Base-by-base conservation (phyloP, 2,797 vertebrate species). In the Neopelma chrysocephalum region DNA sequence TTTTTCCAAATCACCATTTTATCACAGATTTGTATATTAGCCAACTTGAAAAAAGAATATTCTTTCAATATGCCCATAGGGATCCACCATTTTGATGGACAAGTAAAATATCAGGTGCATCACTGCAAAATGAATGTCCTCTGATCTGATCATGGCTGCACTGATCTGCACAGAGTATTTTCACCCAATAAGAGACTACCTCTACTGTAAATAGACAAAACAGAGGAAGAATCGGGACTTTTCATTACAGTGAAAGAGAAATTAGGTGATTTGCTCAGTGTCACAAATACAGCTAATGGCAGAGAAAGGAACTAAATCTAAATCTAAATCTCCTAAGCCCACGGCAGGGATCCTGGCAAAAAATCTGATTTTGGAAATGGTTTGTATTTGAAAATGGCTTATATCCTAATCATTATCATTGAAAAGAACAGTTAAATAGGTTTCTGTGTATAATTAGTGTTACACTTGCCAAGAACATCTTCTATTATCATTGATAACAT, bases 311-410 rank as follows among this genome's bases (percentile, higher is more conserved):
- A 75, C 42, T 77, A 77, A 84, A 71, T 57, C 64, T 19, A 87
- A 94, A 89, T 40, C 27, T 80, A 71, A 84, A 73, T 78, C 17
- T 93, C 50, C 38, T 60, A 85, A 77, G 0, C 10, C 10, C 3
- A 23, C 31, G 40, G 19, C 51, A 84, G 45, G 12, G 80, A 71
- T 70, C 6, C 0, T 42, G 38, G 42, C 60, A 64, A 96, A 70
- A 70, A 87, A 48, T 27, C 29, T 57, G 68, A 71, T 60, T 87
- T 77, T 95, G 26, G 64, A 92, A 92, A 82, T 60, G 36, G 27
- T 51, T 93, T 82, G 6, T 68, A 21, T 78, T 91, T 96, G 38
- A 83, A 95, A 91, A 88, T 68, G 45, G 53, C 32, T 92, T 68
- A 64, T 71, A 75, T 50, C 8, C 38, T 85, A 82, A 80, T 93